A percentile compares a stretch with the other conserved stretches of the same genome.
Evolutionary conservation across 2,113 vertebrate species (phyloP).

Genomic region (Halichoerus grypus): DNA sequence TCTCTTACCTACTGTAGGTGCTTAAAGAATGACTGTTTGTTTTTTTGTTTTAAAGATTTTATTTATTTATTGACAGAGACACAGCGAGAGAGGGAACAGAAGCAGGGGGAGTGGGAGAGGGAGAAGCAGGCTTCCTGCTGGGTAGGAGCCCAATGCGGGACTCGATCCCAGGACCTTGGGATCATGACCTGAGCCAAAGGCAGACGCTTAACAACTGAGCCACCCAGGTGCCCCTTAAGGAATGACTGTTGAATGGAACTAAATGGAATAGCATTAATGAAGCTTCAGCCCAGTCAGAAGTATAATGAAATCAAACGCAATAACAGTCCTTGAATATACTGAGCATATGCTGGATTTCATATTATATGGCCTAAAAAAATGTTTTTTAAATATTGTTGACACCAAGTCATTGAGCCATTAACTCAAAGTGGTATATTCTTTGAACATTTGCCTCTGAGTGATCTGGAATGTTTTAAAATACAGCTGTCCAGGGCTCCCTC

Average conservation of each 20-base stretch:
- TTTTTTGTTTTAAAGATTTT: too few species aligned
- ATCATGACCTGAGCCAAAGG: too few species aligned
- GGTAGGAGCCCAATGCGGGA: too few species aligned
- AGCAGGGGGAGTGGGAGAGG: too few species aligned
- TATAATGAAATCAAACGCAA: background rate
- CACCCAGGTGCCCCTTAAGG: background rate
- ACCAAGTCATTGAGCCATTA: background rate
- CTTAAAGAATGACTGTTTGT: background rate
- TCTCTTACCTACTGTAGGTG: background rate
- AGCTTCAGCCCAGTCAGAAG: background rate
- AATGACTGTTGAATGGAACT: background rate
- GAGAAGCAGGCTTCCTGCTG: too few species aligned
- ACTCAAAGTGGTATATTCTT: constrained; percentile 4
- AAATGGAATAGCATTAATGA: background rate
- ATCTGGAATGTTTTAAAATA: background rate
- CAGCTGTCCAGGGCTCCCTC: background rate
- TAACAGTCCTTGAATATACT: background rate
- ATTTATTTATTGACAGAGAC: too few species aligned
- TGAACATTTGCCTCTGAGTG: background rate
- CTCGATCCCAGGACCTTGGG: too few species aligned
- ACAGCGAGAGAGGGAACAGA: too few species aligned
- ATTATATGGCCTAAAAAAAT: background rate
- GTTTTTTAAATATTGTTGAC: background rate
- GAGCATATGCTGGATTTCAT: background rate
- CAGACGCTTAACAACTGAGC: too few species aligned